Evolutionary conservation across 2,797 vertebrate genomes (phyloP).

Genomic region (Phataginus tricuspis): DNA sequence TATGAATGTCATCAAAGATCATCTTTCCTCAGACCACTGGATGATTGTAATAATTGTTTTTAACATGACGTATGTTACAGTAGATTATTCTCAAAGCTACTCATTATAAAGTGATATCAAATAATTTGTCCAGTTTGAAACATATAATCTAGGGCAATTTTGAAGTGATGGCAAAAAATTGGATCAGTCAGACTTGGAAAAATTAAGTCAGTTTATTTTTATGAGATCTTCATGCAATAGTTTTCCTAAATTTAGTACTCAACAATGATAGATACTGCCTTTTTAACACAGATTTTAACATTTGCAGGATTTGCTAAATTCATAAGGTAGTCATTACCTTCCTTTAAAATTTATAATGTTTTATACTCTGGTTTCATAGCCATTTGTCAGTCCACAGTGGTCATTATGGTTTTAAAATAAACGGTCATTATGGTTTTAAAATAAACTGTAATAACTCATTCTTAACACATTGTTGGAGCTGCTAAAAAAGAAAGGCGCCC

Average conservation of each 20-base stretch:
- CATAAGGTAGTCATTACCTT: constrained; percentile 50
- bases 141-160: constrained; percentile 31
- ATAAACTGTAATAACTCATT: constrained; percentile 45
- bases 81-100: constrained; percentile 36
- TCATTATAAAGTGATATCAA: constrained; percentile 9
- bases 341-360: constrained; percentile 68
- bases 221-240: constrained; percentile 54
- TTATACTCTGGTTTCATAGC: constrained; percentile 67
- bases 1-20: constrained; percentile 42
- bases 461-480: constrained; percentile 56
- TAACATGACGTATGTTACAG: constrained; percentile 65
- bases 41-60: constrained; percentile 58
- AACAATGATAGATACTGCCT: constrained; percentile 14
- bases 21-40: constrained; percentile 51
- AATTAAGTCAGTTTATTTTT: constrained; percentile 62
- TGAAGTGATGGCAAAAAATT: constrained; percentile 59
- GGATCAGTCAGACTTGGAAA: constrained; percentile 63
- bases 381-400: constrained; percentile 19
- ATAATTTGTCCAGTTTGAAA: constrained; percentile 30
- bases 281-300: constrained; percentile 62
- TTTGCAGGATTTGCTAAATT: constrained; percentile 60
- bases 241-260: constrained; percentile 55
- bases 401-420: constrained; percentile 75
- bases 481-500: constrained; percentile 56
- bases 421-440: constrained; percentile 74